Conservation (phyloP, 2,797 vertebrate species). For the Pachyuromys duprasi region DNA sequence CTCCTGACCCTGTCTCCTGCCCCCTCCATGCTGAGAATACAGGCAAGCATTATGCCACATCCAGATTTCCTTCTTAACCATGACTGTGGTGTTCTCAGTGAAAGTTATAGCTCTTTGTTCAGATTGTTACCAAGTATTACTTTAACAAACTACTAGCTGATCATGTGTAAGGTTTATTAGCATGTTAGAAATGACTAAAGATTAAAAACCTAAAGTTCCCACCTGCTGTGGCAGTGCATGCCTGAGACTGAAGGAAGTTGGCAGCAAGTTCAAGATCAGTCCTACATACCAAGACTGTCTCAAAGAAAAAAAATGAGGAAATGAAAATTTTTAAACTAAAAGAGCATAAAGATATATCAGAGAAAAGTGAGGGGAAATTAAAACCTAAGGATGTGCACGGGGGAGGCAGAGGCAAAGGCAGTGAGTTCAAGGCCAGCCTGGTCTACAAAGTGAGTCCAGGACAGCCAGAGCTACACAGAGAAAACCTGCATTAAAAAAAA, state of each 20-base stretch:
- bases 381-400: not conserved
- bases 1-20: not conserved
- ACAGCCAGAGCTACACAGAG: too few relatives aligned
- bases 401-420: too few relatives aligned
- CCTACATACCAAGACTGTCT: not conserved
- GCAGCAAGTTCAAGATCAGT: not conserved
- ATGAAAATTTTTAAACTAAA: not conserved
- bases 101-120: not conserved
- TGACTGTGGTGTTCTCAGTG: not conserved
- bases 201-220: not conserved
- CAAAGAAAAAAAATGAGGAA: not conserved
- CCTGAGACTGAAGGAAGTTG: not conserved
- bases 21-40: not conserved
- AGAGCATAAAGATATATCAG: not conserved
- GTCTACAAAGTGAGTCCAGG: too few relatives aligned
- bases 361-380: not conserved
- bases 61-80: not conserved
- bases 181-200: not conserved
- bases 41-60: not conserved
- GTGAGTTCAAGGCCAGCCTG: too few relatives aligned
- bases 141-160: not conserved
- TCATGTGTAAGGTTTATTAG: not conserved
- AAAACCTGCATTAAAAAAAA: too few relatives aligned
- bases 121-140: not conserved
- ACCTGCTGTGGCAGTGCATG: not conserved